These are phyloP conservation scores for Arge pagana DNA, from an alignment of 2,888 invertebrate species.

Conservation along the genomic window DNA sequence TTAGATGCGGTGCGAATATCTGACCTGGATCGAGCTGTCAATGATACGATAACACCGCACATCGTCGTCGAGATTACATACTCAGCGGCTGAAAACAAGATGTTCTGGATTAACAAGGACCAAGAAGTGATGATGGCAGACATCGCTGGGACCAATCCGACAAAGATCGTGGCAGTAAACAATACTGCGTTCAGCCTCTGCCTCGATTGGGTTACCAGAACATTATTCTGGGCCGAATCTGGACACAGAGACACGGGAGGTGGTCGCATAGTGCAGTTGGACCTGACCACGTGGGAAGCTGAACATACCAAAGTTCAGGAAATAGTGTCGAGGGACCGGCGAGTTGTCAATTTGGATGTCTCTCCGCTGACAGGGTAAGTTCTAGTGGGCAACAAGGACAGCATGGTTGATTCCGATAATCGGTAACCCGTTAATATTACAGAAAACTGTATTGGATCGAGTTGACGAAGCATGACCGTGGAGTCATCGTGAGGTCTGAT, in stretches of 20 bases:
- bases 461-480: slow-evolving; percentile 63
- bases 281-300: slow-evolving; percentile 62
- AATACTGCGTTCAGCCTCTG: slow-evolving; percentile 71
- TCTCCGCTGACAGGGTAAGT: slow-evolving; percentile 75
- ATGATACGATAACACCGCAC: slow-evolving; percentile 67
- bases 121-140: slow-evolving; percentile 71
- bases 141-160: slow-evolving; percentile 62
- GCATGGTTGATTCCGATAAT: no score
- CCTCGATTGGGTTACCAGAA: slow-evolving; percentile 86
- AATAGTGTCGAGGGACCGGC: slow-evolving; percentile 63
- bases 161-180: slow-evolving; percentile 64
- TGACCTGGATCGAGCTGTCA: slow-evolving; percentile 75
- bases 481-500: slow-evolving; percentile 68
- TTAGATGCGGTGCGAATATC: slow-evolving; percentile 73
- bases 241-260: slow-evolving; percentile 56
- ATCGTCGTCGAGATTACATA: slow-evolving; percentile 73
- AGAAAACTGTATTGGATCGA: slow-evolving; percentile 81
- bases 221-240: slow-evolving; percentile 80
- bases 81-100: slow-evolving; percentile 71
- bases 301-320: slow-evolving; percentile 60
- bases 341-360: slow-evolving; percentile 72
- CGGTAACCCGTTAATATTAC: slow-evolving; percentile 33
- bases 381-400: no score
- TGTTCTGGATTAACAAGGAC: slow-evolving; percentile 84
- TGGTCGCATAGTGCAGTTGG: slow-evolving; percentile 68